Conservation (phyloP, 35 echinoderm and acorn worm species). For the Ptychodera flava region DNA sequence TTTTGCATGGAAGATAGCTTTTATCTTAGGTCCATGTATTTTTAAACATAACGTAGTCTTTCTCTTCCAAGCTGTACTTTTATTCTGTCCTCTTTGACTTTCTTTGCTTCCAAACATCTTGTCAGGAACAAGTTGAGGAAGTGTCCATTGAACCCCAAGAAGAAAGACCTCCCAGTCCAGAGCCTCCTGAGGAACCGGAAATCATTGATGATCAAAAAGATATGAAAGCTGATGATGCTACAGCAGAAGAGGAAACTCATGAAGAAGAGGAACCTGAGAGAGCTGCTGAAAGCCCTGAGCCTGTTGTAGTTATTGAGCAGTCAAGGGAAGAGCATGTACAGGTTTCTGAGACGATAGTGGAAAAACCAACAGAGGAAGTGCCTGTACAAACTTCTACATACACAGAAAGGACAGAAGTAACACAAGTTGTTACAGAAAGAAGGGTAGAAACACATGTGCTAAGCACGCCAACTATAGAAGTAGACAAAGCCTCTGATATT, state of each 20-base stretch:
- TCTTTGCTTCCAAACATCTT: too few relatives aligned
- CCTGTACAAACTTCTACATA: background rate
- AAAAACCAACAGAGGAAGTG: background rate
- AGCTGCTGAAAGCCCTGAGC: background rate
- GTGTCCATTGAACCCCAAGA: background rate
- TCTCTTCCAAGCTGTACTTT: too few relatives aligned
- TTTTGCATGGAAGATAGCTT: too few relatives aligned
- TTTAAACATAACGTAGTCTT: too few relatives aligned
- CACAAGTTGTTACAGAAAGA: background rate
- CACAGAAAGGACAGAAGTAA: background rate
- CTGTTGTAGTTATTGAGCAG: background rate
- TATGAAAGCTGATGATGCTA: background rate
- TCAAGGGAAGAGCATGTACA: background rate
- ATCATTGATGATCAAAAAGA: background rate
- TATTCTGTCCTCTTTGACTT: too few relatives aligned
- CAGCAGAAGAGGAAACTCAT: background rate
- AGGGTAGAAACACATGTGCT: background rate
- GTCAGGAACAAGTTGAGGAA: background rate
- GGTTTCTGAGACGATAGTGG: background rate
- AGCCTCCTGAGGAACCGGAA: background rate
- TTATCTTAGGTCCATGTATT: too few relatives aligned
- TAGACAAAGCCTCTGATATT: background rate
- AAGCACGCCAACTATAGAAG: background rate
- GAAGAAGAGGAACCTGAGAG: background rate
- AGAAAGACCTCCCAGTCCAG: background rate